Evolutionary conservation across 2,888 invertebrate species (phyloP).

Genomic region (Apotomis capreana): DNA sequence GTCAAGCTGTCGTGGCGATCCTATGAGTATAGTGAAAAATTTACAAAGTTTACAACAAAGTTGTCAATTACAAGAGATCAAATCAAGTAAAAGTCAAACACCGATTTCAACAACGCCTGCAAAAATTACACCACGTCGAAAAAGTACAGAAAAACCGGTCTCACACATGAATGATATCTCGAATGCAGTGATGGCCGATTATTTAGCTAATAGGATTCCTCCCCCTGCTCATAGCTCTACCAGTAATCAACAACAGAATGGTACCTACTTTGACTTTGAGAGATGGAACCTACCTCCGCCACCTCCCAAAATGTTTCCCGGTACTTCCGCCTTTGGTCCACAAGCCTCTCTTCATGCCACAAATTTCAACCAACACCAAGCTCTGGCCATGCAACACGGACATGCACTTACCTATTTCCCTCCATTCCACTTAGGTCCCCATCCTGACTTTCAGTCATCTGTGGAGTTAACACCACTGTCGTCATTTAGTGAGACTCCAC

Average conservation of each 20-base stretch:
- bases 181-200: conserved; percentile 82
- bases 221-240: conserved; percentile 89
- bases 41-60: conserved; percentile 85
- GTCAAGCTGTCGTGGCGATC: conserved; percentile 89
- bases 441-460: conserved; percentile 86
- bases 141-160: conserved; percentile 82
- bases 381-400: conserved; percentile 86
- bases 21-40: conserved; percentile 90
- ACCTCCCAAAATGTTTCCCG: conserved; percentile 87
- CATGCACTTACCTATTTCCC: conserved; percentile 90
- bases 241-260: conserved; percentile 84
- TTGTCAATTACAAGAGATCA: conserved; percentile 84
- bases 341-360: conserved; percentile 82
- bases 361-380: conserved; percentile 86
- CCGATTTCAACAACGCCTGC: conserved; percentile 58
- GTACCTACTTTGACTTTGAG: conserved; percentile 91
- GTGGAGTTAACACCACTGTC: conserved; percentile 86
- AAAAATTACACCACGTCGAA: conserved; percentile 79
- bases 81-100: conserved; percentile 74
- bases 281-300: conserved; percentile 90
- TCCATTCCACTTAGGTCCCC: conserved; percentile 88
- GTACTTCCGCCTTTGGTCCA: conserved; percentile 83
- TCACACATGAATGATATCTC: conserved; percentile 80
- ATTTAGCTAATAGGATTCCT: conserved; percentile 85
- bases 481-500: conserved; percentile 83